Conservation (phyloP, 2,113 vertebrate genomes). For the Blennius ocellaris region DNA sequence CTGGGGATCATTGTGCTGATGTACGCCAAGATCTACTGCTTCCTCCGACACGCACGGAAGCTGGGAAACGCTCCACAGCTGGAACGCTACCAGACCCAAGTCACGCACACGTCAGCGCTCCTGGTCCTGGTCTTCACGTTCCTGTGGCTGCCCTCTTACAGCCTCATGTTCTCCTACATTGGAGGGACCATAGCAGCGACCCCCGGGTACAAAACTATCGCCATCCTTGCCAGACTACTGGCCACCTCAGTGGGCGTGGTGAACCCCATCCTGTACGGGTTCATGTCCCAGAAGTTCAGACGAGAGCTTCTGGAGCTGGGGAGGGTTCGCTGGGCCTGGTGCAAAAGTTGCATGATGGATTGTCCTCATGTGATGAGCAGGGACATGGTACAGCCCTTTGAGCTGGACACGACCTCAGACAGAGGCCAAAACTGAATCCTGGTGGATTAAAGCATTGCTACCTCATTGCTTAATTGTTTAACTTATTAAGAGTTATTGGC, state of each 20-base stretch:
- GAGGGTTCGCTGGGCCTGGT: conserved; percentile 49
- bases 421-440: conserved; percentile 50
- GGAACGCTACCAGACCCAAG: conserved; percentile 83
- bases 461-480: background rate
- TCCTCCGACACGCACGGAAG: conserved; percentile 65
- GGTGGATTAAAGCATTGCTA: background rate
- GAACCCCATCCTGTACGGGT: conserved; percentile 82
- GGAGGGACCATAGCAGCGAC: conserved; percentile 23
- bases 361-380: conserved; percentile 58
- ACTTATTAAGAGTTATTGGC: background rate
- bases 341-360: conserved; percentile 28
- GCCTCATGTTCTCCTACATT: conserved; percentile 80
- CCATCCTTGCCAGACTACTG: conserved; percentile 75
- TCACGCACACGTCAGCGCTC: conserved; percentile 82
- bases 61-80: conserved; percentile 66
- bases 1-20: conserved; percentile 79
- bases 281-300: conserved; percentile 83
- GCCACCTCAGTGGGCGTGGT: conserved; percentile 78
- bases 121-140: conserved; percentile 83
- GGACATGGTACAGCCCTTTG: conserved; percentile 75
- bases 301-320: conserved; percentile 70
- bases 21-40: conserved; percentile 82
- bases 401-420: conserved; percentile 68
- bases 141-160: conserved; percentile 85
- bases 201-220: conserved; percentile 34